Conservation (phyloP, 1,140 invertebrate species). For the Tetragonula clypearis region DNA sequence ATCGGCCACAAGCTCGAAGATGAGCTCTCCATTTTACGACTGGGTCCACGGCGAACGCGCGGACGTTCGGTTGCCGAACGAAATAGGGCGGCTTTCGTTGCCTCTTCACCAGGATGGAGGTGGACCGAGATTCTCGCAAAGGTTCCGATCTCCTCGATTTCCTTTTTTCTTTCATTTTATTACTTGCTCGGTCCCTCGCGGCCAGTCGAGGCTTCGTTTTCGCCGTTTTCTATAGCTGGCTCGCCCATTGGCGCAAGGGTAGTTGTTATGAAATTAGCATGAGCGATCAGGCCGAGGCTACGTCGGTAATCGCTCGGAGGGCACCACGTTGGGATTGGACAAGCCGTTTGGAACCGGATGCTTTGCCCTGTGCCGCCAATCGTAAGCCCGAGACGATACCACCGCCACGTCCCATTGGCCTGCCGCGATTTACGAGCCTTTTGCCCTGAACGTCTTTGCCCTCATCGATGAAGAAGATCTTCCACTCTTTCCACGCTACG, state of each 20-base stretch:
- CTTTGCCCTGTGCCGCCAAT: slow-evolving; percentile 64
- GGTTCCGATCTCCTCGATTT: neutral
- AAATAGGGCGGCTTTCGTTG: slow-evolving; percentile 61
- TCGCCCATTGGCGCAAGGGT: slow-evolving; percentile 78
- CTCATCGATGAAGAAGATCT: slow-evolving; percentile 59
- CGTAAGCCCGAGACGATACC: slow-evolving; percentile 44
- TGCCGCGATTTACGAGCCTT: slow-evolving; percentile 75
- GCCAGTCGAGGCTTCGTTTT: slow-evolving; percentile 31
- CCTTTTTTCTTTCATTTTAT: neutral
- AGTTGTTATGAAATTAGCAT: slow-evolving; percentile 81
- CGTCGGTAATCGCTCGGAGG: slow-evolving; percentile 77
- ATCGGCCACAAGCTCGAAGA: slow-evolving; percentile 31
- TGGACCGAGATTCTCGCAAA: slow-evolving; percentile 30
- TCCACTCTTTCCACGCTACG: slow-evolving; percentile 8
- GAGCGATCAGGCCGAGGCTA: slow-evolving; percentile 72
- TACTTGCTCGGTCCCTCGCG: slow-evolving; percentile 13
- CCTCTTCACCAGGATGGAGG: slow-evolving; percentile 45
- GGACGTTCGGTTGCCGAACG: slow-evolving; percentile 36
- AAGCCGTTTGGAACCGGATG: slow-evolving; percentile 51
- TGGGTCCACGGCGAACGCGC: neutral
- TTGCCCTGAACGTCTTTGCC: slow-evolving; percentile 61
- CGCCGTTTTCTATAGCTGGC: slow-evolving; percentile 49
- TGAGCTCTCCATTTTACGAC: slow-evolving; percentile 69
- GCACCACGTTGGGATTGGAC: slow-evolving; percentile 71
- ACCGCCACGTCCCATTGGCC: slow-evolving; percentile 75